Evolutionary conservation across 64 coral and sea anemone genomes (phyloP).

Genomic region (Trachythela sp.): DNA sequence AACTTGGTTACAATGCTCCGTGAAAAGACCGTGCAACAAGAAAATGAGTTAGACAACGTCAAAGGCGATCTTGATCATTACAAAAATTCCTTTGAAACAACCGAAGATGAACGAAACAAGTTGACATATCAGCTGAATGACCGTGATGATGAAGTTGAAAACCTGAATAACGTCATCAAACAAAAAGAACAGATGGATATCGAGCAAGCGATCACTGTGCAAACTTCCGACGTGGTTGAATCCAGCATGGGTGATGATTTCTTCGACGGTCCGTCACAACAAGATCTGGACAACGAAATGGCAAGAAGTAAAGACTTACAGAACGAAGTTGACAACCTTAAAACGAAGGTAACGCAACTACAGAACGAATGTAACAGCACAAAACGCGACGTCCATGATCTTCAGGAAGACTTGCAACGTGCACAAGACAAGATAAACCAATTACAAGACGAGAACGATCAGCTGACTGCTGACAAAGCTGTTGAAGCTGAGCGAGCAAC

Average conservation of each 20-base stretch:
- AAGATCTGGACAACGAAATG: slow-evolving; percentile 30
- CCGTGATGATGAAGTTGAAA: slow-evolving; percentile 63
- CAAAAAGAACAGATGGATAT: slow-evolving; percentile 75
- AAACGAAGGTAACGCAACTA: slow-evolving; percentile 47
- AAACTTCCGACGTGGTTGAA: slow-evolving; percentile 60
- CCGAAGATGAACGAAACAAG: slow-evolving; percentile 63
- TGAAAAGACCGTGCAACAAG: slow-evolving; percentile 48
- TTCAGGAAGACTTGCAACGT: not conserved
- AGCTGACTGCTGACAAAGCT: slow-evolving; percentile 1
- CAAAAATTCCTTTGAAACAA: slow-evolving; percentile 44
- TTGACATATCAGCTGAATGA: slow-evolving; percentile 49
- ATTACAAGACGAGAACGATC: slow-evolving; percentile 9
- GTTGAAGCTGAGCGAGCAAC: not conserved
- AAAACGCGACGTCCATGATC: not conserved
- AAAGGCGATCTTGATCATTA: slow-evolving; percentile 54
- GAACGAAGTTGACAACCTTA: slow-evolving; percentile 43
- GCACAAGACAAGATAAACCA: slow-evolving; percentile 4
- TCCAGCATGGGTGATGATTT: not conserved
- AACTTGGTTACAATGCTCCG: slow-evolving; percentile 43
- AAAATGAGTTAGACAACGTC: slow-evolving; percentile 54
- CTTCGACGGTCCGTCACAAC: not conserved
- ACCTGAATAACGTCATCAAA: slow-evolving; percentile 49
- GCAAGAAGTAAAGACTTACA: slow-evolving; percentile 33
- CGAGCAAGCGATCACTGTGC: slow-evolving; percentile 58
- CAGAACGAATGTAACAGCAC: slow-evolving; percentile 20